These are phyloP conservation scores for Sialis lutaria DNA, from an alignment of 2,888 invertebrate genomes.

Conservation along the genomic window DNA sequence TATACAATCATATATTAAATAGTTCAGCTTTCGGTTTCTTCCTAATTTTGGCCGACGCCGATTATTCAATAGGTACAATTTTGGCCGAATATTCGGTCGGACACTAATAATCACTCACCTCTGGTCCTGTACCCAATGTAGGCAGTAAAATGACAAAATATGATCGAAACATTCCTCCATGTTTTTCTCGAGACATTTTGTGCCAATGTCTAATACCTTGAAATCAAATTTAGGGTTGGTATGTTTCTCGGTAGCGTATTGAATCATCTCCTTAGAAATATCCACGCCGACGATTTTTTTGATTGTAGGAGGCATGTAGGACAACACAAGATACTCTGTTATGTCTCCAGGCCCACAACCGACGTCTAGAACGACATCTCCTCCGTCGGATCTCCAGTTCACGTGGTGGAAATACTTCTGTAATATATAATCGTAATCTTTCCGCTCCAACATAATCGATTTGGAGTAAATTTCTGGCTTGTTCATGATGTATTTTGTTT, in stretches of 20 bases:
- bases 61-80: too few species aligned
- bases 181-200: conserved; percentile 28
- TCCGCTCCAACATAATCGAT: conserved; percentile 34
- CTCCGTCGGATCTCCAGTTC: conserved; percentile 32
- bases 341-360: conserved; percentile 63
- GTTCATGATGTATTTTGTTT: too few species aligned
- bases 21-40: too few species aligned
- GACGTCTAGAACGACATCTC: conserved; percentile 42
- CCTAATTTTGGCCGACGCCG: too few species aligned
- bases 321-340: conserved; percentile 41
- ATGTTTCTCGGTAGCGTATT: conserved; percentile 39
- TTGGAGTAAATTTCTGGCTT: too few species aligned
- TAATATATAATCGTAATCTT: conserved; percentile 41
- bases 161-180: conserved; percentile 40
- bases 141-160: conserved; percentile 57
- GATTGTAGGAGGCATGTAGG: conserved; percentile 37
- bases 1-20: too few species aligned
- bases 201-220: conserved; percentile 37
- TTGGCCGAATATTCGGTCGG: too few species aligned
- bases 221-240: conserved; percentile 28
- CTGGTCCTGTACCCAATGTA: conserved; percentile 64
- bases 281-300: conserved; percentile 44
- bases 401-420: conserved; percentile 41
- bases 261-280: conserved; percentile 52
- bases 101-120: conserved; percentile 42